Conservation (phyloP, 1,140 invertebrate genomes). For the Caenorhabditis remanei region DNA sequence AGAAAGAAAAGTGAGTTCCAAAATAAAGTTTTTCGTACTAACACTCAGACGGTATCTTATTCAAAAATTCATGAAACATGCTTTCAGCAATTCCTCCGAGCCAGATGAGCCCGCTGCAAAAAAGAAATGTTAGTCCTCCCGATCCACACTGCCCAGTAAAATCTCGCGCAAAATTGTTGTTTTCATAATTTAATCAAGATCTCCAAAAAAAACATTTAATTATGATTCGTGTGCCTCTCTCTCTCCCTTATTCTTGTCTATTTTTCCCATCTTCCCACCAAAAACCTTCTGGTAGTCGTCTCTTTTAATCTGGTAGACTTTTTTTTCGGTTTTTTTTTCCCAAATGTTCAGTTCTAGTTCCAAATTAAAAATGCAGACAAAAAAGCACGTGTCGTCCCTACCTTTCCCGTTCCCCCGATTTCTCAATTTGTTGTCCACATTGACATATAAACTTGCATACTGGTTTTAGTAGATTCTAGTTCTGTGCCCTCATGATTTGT, state of each 20-base stretch:
- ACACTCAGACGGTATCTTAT: too few species aligned
- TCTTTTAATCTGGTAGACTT: background rate
- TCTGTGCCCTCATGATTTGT: background rate
- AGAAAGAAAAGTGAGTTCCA: slow-evolving; percentile 26
- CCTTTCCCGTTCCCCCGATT: slow-evolving; percentile 31
- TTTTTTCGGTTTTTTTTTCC: background rate
- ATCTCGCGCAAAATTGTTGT: background rate
- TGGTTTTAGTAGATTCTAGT: background rate
- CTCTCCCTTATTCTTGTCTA: background rate
- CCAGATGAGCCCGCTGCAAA: slow-evolving; percentile 22
- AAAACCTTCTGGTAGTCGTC: background rate
- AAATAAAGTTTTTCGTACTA: too few species aligned
- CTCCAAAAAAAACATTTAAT: background rate
- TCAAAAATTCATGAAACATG: too few species aligned
- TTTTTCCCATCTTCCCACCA: background rate
- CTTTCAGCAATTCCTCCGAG: too few species aligned
- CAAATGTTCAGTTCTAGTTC: too few species aligned
- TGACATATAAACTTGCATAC: slow-evolving; percentile 11
- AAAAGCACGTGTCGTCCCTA: background rate
- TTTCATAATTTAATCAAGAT: slow-evolving; percentile 5
- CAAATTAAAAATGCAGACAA: background rate
- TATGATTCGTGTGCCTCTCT: background rate
- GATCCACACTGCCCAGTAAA: too few species aligned
- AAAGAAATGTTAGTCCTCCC: background rate
- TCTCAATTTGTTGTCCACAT: slow-evolving; percentile 6